These are phyloP conservation scores for Diadema setosum DNA, from an alignment of 35 echinoderm and acorn worm species.

Conservation along the genomic window DNA sequence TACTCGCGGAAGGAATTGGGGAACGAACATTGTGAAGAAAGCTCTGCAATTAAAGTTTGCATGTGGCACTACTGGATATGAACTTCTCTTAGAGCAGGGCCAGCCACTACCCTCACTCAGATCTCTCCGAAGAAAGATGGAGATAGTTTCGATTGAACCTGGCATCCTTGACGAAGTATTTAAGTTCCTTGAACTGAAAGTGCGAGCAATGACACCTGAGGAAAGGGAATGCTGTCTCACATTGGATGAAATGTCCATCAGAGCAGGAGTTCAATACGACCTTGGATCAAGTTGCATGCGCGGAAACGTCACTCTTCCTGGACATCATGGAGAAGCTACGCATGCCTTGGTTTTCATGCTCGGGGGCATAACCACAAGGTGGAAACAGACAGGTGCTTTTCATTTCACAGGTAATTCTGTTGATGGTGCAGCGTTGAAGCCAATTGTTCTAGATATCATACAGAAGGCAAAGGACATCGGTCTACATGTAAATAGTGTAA, in stretches of 20 bases:
- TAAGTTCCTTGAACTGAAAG: background rate
- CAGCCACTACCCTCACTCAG: conserved; percentile 27
- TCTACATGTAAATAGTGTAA: conserved; percentile 32
- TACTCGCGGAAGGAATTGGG: conserved; percentile 23
- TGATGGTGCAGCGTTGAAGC: conserved; percentile 19
- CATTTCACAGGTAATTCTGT: conserved; percentile 49
- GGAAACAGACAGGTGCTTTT: conserved; percentile 54
- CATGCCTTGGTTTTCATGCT: conserved; percentile 63
- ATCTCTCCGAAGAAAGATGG: conserved; percentile 8
- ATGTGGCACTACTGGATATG: conserved; percentile 59
- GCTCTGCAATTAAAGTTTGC: conserved; percentile 41
- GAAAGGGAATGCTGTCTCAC: conserved; percentile 9
- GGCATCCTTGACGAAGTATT: conserved; percentile 29
- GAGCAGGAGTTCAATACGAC: conserved; percentile 32
- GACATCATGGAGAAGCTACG: conserved; percentile 29
- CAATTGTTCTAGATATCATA: conserved; percentile 20
- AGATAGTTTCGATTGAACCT: background rate
- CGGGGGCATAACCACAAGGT: conserved; percentile 39
- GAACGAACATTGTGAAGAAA: conserved; percentile 28
- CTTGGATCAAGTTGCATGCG: background rate
- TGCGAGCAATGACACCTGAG: background rate
- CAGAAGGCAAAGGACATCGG: conserved; percentile 9
- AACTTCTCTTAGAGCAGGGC: conserved; percentile 26
- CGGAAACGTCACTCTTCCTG: conserved; percentile 36
- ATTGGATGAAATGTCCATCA: conserved; percentile 15